Conservation (phyloP, 2,797 vertebrate genomes). For the Hypotaenidia okinawae region DNA sequence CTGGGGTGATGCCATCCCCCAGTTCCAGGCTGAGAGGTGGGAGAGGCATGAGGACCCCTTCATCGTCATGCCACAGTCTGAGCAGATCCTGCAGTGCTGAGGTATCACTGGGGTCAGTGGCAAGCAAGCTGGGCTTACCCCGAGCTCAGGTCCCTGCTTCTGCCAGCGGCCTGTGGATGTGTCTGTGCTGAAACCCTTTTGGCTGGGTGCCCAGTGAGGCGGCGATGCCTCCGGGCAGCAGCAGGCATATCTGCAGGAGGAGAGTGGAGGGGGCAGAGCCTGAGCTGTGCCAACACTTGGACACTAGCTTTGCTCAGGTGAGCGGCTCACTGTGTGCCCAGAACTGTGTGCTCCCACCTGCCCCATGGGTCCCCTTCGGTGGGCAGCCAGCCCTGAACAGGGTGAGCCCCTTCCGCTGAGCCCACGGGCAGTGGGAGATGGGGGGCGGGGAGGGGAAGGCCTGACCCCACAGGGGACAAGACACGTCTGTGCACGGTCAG, state of each 20-base stretch:
- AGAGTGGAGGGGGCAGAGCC: not conserved
- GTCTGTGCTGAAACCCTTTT: not conserved
- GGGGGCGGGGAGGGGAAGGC: not conserved
- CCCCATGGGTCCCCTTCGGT: not conserved
- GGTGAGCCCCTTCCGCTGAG: not conserved
- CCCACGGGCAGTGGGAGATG: not conserved
- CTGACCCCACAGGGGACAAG: not conserved
- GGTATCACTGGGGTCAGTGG: not conserved
- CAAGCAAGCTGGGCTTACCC: not conserved
- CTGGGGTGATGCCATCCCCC: not conserved
- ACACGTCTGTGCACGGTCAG: not conserved
- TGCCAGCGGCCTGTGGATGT: not conserved
- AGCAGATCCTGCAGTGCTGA: not conserved
- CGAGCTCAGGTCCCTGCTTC: not conserved
- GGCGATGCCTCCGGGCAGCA: not conserved
- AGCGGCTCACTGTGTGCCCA: not conserved
- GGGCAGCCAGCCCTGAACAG: not conserved
- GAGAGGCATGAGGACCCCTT: not conserved
- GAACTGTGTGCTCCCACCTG: not conserved
- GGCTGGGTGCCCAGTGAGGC: not conserved
- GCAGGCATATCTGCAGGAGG: not conserved
- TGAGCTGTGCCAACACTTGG: not conserved
- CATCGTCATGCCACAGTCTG: accelerated
- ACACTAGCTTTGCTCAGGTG: not conserved
- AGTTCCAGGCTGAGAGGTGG: not conserved